Conservation (phyloP, 2,797 vertebrate genomes). For the Danio choprae region DNA sequence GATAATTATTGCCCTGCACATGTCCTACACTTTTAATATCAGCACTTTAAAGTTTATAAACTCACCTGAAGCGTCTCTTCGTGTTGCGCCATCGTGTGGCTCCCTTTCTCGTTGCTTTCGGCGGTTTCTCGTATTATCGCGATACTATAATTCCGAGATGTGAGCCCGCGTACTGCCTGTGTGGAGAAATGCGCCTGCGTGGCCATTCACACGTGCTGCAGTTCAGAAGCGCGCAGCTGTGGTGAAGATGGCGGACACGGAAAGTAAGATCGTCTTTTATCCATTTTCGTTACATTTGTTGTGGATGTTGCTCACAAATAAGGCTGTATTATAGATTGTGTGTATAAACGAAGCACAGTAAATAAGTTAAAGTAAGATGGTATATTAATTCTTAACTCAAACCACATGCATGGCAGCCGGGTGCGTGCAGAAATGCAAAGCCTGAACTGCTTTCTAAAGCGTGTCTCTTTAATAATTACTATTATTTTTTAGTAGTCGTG, state of each 20-base stretch:
- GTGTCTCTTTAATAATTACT: background rate
- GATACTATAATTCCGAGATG: slow-evolving; percentile 34
- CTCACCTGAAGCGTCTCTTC: no score
- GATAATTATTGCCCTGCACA: no score
- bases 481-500: background rate
- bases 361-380: no score
- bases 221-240: slow-evolving; percentile 11
- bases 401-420: rapidly evolving
- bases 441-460: background rate
- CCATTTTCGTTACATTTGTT: no score
- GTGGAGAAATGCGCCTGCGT: slow-evolving; percentile 51
- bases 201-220: slow-evolving; percentile 50
- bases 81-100: no score
- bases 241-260: slow-evolving; percentile 75
- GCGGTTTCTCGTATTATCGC: slow-evolving; percentile 6
- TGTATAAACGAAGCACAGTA: no score
- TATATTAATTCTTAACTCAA: background rate
- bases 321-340: no score
- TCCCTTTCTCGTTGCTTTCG: no score
- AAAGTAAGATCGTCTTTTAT: slow-evolving; percentile 62
- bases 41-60: no score
- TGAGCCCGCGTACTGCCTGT: background rate
- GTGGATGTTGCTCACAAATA: no score
- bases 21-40: no score
- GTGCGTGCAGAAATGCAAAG: background rate